Evolutionary conservation across 2,113 vertebrate genomes (phyloP), one percentile per base, ranked within the genome.

Genomic region (Etheostoma spectabile): DNA sequence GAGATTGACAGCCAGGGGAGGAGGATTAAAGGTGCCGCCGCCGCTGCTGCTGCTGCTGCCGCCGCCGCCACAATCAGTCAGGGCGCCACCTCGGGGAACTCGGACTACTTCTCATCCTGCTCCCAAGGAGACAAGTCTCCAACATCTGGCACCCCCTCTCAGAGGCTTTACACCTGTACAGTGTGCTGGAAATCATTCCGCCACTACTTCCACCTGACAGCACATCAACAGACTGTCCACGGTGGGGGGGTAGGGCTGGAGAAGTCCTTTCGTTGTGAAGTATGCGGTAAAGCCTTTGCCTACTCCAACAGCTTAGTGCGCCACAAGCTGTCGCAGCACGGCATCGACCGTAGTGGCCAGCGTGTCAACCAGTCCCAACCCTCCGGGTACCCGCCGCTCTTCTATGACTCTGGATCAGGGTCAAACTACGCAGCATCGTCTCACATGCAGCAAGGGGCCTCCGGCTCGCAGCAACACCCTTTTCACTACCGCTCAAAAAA

Each of bases 261-360:
- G 30, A 96, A 97, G 77, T 96, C 96, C 63, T 98, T 96, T 90
- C 96, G 96, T 19, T 98, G 97, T 21, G 97, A 98, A 19, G 96
- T 97, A 0, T 99, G 97, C 0, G 97, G 97, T 3, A 99, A 99
- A 76, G 95, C 97, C 11, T 99, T 99, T 2, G 97, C 97, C 6
- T 97, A 98, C 91, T 97, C 97, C 0, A 97, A 99, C 91, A 98
- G 97, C 80, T 91, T 99, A 48, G 97, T 97, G 0, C 96, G 97
- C 0, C 97, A 99, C 94, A 96, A 96, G 75, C 93, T 97, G 57
- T 97, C 97, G 19, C 97, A 99, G 79, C 96, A 97, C 0, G 94
- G 94, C 55, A 85, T 94, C 55, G 85, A 94, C 69, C 93, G 94
- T 38, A 83, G 59, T 6, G 94, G 93, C 45, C 92, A 91, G 46